phyloP scores from a whole-genome alignment of 2,888 invertebrate species.

The Thecocarcelia acutangulata region DNA sequence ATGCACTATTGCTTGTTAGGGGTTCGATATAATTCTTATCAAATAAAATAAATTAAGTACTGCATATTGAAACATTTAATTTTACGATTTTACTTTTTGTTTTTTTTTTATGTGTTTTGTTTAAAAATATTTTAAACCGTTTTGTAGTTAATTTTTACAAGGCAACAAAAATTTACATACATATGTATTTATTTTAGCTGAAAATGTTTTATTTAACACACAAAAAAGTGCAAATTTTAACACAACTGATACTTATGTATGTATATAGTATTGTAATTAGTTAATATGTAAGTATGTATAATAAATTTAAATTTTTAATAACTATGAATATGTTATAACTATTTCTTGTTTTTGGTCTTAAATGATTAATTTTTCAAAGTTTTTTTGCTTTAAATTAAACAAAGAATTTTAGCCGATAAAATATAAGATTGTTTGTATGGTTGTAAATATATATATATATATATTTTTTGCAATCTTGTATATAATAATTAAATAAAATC shows the following conservation, averaged over 20 bases:
- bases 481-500: slow-evolving; percentile 46
- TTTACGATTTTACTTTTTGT: not conserved
- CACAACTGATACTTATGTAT: slow-evolving; percentile 17
- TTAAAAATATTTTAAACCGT: slow-evolving; percentile 4
- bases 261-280: slow-evolving; percentile 1
- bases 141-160: no score
- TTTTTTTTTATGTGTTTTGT: not conserved
- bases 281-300: slow-evolving; percentile 28
- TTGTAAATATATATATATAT: slow-evolving; percentile 50
- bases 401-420: slow-evolving; percentile 58
- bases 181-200: slow-evolving; percentile 10
- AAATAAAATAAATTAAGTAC: no score
- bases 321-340: not conserved
- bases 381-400: slow-evolving; percentile 26
- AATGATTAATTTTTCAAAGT: slow-evolving; percentile 13
- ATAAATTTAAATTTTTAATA: no score
- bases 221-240: slow-evolving; percentile 49
- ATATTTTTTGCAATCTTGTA: slow-evolving; percentile 18
- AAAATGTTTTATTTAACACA: slow-evolving; percentile 33
- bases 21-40: no score
- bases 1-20: no score
- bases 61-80: no score
- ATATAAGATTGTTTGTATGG: not conserved
- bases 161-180: not conserved
- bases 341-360: slow-evolving; percentile 14